phyloP scores from a whole-genome alignment of 2,113 vertebrate genomes.

The Ondatra zibethicus region DNA sequence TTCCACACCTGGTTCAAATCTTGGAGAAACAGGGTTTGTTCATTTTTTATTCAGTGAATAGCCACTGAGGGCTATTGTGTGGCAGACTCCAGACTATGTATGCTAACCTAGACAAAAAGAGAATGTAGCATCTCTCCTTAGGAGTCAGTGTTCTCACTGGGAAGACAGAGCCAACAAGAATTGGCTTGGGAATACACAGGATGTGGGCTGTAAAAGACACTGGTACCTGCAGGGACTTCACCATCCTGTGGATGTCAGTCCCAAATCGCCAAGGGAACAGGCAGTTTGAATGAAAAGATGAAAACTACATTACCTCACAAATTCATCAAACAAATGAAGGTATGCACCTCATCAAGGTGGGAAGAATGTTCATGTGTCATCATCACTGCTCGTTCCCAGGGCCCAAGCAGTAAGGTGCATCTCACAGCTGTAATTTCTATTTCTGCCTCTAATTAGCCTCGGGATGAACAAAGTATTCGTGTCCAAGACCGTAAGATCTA shows the following conservation, averaged over 20 bases:
- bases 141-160: background rate
- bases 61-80: background rate
- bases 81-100: background rate
- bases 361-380: background rate
- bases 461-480: background rate
- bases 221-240: background rate
- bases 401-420: background rate
- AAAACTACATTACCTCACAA: background rate
- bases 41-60: constrained; percentile 45
- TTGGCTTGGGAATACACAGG: background rate
- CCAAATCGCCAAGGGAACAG: background rate
- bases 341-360: too few relatives aligned
- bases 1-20: background rate
- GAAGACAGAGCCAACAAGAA: background rate
- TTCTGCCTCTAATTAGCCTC: background rate
- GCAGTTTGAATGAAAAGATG: background rate
- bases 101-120: background rate
- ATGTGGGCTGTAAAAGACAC: background rate
- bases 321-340: background rate
- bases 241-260: background rate
- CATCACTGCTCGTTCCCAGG: background rate
- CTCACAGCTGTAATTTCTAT: background rate
- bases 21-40: background rate
- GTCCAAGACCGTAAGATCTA: background rate
- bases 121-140: background rate